Percentiles rank a stretch among this genome's conserved stretches.
Conservation (phyloP, 1,140 invertebrate genomes). For the Cyclina sinensis region DNA sequence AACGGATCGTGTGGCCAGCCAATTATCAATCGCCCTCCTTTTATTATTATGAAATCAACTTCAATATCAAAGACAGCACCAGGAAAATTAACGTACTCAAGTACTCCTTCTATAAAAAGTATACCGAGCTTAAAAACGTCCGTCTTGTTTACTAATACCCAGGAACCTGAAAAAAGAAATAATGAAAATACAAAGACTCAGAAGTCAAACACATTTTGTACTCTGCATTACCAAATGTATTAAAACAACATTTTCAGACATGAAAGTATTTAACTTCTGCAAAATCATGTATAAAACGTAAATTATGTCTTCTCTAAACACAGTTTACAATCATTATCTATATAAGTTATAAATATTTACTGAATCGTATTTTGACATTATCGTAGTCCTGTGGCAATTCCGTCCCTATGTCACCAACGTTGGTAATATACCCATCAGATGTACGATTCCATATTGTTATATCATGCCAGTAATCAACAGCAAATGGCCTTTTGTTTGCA, state of each 20-base stretch:
- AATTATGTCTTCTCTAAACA: no score
- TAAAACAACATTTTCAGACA: no score
- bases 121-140: conserved; percentile 65
- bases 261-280: no score
- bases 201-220: no score
- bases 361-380: conserved; percentile 52
- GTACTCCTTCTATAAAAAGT: conserved; percentile 79
- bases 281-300: no score
- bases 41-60: conserved; percentile 64
- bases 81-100: conserved; percentile 77
- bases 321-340: no score
- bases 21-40: conserved; percentile 28
- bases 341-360: no score
- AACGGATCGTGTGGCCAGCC: conserved; percentile 82
- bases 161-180: conserved; percentile 75
- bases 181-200: no score
- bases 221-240: no score
- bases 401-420: conserved; percentile 11
- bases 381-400: conserved; percentile 57
- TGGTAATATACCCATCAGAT: conserved; percentile 47
- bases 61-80: conserved; percentile 67
- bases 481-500: neutral
- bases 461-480: conserved; percentile 50
- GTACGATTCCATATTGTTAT: conserved; percentile 46
- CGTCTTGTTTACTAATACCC: conserved; percentile 78